Evolutionary conservation across 2,797 vertebrate genomes (phyloP), one percentile per base, ranked within the genome.

Genomic region (Trachurus trachurus): DNA sequence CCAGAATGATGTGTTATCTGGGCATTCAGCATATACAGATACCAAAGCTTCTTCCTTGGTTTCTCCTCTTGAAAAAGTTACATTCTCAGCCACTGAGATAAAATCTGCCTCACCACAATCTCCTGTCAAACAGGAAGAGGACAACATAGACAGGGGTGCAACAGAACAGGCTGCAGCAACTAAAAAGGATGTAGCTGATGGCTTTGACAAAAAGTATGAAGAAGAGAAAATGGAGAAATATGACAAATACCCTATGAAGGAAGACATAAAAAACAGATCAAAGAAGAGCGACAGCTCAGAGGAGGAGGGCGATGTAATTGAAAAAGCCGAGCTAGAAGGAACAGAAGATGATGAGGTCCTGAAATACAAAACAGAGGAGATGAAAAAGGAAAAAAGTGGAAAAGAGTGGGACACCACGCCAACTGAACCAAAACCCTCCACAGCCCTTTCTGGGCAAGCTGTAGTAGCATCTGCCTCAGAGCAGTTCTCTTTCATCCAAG

Each of bases 401-500:
- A 95, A 93, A 64, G 94, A 94, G 22, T 89, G 87, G 88, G 93
- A 94, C 39, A 59, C 26, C 17, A 95, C 90, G 78, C 72, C 82
- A 50, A 56, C 73, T 13, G 91, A 93, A 16, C 68, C 71, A 7
- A 93, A 93, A 83, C 12, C 60, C 1, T 17, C 62, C 0, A 1
- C 61, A 57, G 80, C 56, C 2, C 47, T 72, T 39, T 26, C 75
- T 17, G 83, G 76, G 4, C 82, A 82, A 66, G 80, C 69, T 5
- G 47, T 78, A 62, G 65, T 83, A 60, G 87, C 92, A 71, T 87
- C 93, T 12, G 93, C 91, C 74, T 93, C 93, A 0, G 98, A 99
- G 75, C 96, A 96, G 0, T 94, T 99, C 88, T 99, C 97, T 2
- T 98, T 97, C 65, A 99, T 99, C 84, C 98, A 99, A 88, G 98